Evolutionary conservation across 2,797 vertebrate genomes (phyloP), one percentile per base, ranked within the genome.

Genomic region (Molossus molossus): DNA sequence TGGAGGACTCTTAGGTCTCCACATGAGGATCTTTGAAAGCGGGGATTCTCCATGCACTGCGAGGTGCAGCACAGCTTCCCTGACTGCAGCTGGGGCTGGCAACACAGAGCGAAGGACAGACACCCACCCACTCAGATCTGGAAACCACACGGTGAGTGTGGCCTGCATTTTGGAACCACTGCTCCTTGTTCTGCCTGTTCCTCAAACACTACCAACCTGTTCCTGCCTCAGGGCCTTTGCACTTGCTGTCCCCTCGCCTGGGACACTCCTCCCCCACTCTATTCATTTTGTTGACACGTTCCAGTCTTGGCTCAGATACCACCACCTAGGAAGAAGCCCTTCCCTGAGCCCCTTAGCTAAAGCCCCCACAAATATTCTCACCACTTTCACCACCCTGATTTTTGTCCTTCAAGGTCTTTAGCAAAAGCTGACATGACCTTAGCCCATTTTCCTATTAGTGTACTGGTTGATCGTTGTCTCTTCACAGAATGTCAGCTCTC

Each of bases 211-310:
- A 23, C 48, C 82, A 83, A 64, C n/a, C 76, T 65, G 25, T 77
- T 40, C 67, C 62, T 33, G 55, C 86, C 93, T 40, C 81, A 82
- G 69, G 48, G n/a, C 50, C 57, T 83, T 79, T 65, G 87, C 57
- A 60, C 37, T 9, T 23, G 20, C 50, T 58, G 15, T 23, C 58
- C 29, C 80, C 53, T 37, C 90, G 37, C 60, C 62, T 72, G 7
- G 15, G 50, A 79, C 15, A 4, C 18, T 6, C 20, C 40, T 64
- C 9, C 17, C 60, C 18, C 40, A 45, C 57, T 69, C 14, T 9
- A 58, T 6, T 76, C 18, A 20, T 58, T 77, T 20, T 9, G 10
- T 90, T 13, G 2, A 37, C 37, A 57, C 48, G 8, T n/a, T 79
- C 50, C 25, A 25, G 29, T 64, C 48, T 82, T 50, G 37, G 4